Conservation (phyloP, 1,140 invertebrate genomes). For the Pemphigus obesinymphae region DNA sequence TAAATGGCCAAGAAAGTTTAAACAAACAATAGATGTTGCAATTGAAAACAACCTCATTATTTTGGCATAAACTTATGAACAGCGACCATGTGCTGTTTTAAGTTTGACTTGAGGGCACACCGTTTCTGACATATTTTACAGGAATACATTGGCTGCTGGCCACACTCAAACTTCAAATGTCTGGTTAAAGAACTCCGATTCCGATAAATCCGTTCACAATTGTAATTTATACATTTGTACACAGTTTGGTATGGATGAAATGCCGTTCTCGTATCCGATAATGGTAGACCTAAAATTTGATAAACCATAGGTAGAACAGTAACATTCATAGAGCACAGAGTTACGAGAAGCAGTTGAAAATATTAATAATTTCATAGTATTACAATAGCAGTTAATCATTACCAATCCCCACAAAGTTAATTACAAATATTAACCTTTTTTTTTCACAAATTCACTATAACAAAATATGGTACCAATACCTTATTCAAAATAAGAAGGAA, state of each 20-base stretch:
- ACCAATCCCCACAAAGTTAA: not conserved
- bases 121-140: slow-evolving; percentile 48
- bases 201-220: slow-evolving; percentile 39
- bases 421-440: not conserved
- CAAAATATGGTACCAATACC: too few relatives aligned
- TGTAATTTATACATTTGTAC: not conserved
- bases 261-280: too few relatives aligned
- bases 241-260: not conserved
- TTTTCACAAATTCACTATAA: not conserved
- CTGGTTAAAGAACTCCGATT: slow-evolving; percentile 52
- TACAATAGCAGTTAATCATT: not conserved
- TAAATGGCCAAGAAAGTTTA: not conserved
- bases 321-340: not conserved
- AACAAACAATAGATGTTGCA: not conserved
- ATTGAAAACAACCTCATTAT: not conserved
- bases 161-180: slow-evolving; percentile 47
- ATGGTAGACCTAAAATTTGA: not conserved
- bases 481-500: too few relatives aligned
- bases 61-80: not conserved
- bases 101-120: slow-evolving; percentile 1
- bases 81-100: slow-evolving; percentile 3
- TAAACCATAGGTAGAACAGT: not conserved
- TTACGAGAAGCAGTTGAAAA: not conserved
- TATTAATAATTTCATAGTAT: not conserved
- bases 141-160: slow-evolving; percentile 53